Evolutionary conservation across 2,113 vertebrate species (phyloP).

Genomic region (Rostratula benghalensis): DNA sequence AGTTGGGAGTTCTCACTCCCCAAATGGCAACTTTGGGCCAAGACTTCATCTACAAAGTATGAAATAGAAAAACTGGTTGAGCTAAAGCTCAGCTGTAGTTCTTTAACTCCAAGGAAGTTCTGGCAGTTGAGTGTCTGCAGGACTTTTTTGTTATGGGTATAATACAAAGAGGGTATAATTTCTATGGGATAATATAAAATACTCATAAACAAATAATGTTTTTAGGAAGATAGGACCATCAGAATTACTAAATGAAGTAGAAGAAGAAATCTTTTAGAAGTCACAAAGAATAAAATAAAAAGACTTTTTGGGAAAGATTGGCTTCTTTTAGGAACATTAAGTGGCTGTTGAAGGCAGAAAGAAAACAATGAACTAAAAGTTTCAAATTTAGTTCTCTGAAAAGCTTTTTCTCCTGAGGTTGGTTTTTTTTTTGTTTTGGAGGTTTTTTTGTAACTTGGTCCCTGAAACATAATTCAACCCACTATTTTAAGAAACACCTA

Average conservation of each 20-base stretch:
- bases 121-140: background rate
- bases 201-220: background rate
- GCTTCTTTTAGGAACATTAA: too few species aligned
- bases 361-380: too few species aligned
- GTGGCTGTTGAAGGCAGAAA: too few species aligned
- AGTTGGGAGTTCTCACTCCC: background rate
- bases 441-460: too few species aligned
- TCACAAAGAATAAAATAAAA: background rate
- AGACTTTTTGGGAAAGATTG: background rate
- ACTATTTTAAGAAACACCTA: too few species aligned
- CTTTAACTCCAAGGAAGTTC: background rate
- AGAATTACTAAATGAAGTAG: background rate
- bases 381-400: too few species aligned
- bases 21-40: background rate
- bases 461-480: too few species aligned
- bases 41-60: background rate
- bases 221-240: background rate
- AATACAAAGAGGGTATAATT: background rate
- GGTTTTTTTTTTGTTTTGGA: too few species aligned
- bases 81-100: background rate
- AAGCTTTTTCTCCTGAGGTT: too few species aligned
- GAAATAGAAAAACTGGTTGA: background rate
- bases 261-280: background rate
- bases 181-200: background rate
- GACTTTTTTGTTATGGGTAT: background rate